Percentiles rank a stretch among this genome's conserved stretches.
phyloP scores from a whole-genome alignment of 2,888 invertebrate species.

The Leucania comma region DNA sequence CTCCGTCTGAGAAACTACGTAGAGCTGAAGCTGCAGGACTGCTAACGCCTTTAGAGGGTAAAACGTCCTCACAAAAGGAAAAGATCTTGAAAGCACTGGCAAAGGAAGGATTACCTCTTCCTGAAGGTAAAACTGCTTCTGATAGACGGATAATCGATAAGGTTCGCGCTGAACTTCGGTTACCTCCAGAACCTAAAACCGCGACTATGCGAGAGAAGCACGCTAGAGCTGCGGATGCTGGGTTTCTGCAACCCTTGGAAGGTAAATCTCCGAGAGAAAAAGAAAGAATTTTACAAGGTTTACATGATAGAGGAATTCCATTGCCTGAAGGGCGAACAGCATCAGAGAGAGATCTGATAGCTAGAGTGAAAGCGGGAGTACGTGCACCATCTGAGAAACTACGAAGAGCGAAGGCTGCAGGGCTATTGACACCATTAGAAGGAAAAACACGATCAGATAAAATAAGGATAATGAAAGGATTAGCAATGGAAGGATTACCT shows the following conservation, averaged over 20 bases:
- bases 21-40: not conserved
- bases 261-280: slow-evolving; percentile 6
- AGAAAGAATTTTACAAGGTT: slow-evolving; percentile 8
- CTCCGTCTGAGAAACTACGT: not conserved
- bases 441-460: not conserved
- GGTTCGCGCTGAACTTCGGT: not conserved
- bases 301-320: slow-evolving; percentile 3
- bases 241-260: not conserved
- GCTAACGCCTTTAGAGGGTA: not conserved
- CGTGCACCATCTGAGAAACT: slow-evolving; percentile 1
- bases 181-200: slow-evolving; percentile 1
- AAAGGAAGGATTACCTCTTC: not conserved
- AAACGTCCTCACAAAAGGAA: not conserved
- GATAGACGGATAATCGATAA: not conserved
- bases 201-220: not conserved
- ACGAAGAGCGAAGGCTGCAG: not conserved
- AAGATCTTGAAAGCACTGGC: not conserved
- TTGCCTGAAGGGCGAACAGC: not conserved
- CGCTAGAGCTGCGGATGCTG: not conserved
- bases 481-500: slow-evolving; percentile 6
- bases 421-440: slow-evolving; percentile 4
- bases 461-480: slow-evolving; percentile 1
- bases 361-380: not conserved
- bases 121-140: not conserved
- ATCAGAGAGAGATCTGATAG: slow-evolving; percentile 3